phyloP scores from a whole-genome alignment of 2,113 vertebrate genomes.

The Malaclemys terrapin region DNA sequence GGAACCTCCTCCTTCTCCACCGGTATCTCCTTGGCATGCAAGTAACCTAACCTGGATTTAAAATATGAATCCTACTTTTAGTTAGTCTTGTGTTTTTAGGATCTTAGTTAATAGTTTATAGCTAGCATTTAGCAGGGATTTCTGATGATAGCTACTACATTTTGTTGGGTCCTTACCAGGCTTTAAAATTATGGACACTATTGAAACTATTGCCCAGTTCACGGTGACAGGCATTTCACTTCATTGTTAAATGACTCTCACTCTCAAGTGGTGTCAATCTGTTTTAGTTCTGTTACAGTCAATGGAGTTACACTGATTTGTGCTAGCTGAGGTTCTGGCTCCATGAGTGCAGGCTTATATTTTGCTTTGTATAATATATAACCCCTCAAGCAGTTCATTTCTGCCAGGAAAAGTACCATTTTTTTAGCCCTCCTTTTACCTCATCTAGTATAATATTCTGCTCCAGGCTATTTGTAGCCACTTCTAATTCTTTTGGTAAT shows the following conservation, averaged over 20 bases:
- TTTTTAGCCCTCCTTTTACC: not conserved
- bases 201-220: not conserved
- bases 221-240: not conserved
- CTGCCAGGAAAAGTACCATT: not conserved
- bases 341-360: not conserved
- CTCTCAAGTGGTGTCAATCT: not conserved
- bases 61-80: not conserved
- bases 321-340: not conserved
- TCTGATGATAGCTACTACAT: not conserved
- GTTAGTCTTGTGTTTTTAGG: not conserved
- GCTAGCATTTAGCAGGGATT: not conserved
- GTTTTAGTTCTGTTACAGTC: not conserved
- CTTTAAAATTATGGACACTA: not conserved
- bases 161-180: not conserved
- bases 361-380: not conserved
- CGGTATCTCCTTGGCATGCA: not conserved
- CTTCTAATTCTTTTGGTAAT: not conserved
- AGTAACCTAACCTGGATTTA: not conserved
- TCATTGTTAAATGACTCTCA: not conserved
- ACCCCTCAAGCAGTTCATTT: not conserved
- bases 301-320: not conserved
- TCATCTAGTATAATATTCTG: not conserved
- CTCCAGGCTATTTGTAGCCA: not conserved
- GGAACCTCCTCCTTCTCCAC: not conserved
- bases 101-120: slow-evolving; percentile 21